These are phyloP conservation scores for Melolontha melolontha DNA, from an alignment of 2,888 invertebrate species.

Conservation along the genomic window DNA sequence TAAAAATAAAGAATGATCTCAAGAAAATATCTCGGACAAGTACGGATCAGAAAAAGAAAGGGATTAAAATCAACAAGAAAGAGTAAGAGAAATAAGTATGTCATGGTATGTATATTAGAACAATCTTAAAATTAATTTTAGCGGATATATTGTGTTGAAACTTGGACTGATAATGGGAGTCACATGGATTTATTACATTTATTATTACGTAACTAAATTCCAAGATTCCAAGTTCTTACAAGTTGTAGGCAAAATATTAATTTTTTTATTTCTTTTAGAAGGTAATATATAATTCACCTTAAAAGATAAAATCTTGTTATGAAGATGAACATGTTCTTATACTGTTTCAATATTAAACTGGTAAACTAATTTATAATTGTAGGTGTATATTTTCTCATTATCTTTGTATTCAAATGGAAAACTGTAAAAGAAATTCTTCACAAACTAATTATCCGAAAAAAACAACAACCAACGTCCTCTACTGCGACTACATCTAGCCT, in stretches of 20 bases:
- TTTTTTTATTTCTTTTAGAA: constrained; percentile 3
- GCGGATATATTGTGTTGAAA: no score
- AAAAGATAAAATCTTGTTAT: no score
- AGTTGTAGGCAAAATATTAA: constrained; percentile 1
- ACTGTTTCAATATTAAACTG: no score
- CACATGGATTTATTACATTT: constrained; percentile 23
- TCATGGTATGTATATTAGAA: neutral
- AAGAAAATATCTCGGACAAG: no score
- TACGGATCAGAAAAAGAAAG: neutral
- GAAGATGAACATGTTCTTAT: no score
- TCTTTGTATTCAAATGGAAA: no score
- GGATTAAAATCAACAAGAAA: constrained; percentile 10
- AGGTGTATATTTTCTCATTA: no score
- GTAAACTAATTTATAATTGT: no score
- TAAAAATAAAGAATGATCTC: no score
- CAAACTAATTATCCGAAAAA: neutral
- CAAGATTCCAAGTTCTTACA: neutral
- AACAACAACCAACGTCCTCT: neutral
- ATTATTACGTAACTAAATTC: constrained; percentile 11
- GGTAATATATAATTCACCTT: no score
- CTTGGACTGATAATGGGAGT: no score
- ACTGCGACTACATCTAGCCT: neutral
- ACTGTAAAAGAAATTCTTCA: neutral
- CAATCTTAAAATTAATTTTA: no score
- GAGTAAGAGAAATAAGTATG: constrained; percentile 9